Conservation (phyloP, 2,113 vertebrate genomes). For the Axis porcinus region DNA sequence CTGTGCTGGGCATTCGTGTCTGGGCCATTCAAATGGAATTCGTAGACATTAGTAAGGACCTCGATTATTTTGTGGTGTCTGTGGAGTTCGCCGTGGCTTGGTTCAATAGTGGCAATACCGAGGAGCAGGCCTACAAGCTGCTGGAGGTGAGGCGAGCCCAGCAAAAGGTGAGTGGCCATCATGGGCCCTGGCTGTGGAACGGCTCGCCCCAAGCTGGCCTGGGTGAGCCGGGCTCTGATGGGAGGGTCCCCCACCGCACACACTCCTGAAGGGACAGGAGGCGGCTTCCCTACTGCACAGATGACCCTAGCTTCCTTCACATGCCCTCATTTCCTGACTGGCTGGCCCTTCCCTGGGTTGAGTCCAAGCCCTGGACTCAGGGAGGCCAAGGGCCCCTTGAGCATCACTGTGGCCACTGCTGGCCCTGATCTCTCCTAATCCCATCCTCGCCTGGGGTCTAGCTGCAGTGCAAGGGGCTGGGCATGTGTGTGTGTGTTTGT, state of each 20-base stretch:
- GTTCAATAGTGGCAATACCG: neutral
- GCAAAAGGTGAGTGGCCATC: neutral
- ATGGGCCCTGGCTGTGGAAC: neutral
- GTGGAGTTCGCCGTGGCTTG: neutral
- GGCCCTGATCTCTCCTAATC: neutral
- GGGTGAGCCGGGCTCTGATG: neutral
- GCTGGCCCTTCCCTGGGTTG: neutral
- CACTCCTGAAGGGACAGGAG: neutral
- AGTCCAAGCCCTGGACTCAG: neutral
- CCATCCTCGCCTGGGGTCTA: rapidly evolving
- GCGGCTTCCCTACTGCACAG: neutral
- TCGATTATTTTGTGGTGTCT: neutral
- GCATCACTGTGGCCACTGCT: neutral
- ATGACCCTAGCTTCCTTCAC: neutral
- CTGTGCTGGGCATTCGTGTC: neutral
- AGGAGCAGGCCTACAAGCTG: conserved; percentile 5
- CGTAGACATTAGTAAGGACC: neutral
- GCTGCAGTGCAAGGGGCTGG: neutral
- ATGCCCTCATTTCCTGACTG: neutral
- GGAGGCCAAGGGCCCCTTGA: neutral
- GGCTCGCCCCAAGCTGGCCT: neutral
- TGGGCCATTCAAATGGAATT: neutral
- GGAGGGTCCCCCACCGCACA: neutral
- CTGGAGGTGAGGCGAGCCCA: neutral
- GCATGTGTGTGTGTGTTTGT: rapidly evolving